Base-by-base conservation (phyloP, 2,888 invertebrate genomes). In the Xanthia togata region DNA sequence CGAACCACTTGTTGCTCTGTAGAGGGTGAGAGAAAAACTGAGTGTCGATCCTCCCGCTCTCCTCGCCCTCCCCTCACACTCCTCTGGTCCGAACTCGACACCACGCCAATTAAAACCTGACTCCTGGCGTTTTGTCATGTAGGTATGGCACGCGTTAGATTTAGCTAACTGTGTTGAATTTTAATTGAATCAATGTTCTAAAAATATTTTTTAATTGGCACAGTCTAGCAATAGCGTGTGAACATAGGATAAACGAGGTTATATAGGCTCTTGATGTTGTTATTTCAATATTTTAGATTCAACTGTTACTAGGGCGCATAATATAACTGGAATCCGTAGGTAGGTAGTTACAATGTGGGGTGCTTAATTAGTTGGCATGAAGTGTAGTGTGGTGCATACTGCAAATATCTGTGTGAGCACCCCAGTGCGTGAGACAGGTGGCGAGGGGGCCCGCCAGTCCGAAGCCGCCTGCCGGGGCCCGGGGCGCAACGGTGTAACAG, bases 71-170 rank as follows among this genome's bases (percentile, higher is more conserved):
- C 74, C 78, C 73, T 73, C 77, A 77, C 73, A 78, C 86, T 87
- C 78, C 80, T 87, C 85, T 88, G 89, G 83, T 84, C 88, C 88
- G 89, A 91, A 90, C 89, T 87, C 91, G 91, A 94, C 92, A 93
- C 92, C 91, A 90, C 88, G 93, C 93, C 94, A 95, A 95, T 96
- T 96, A 95, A 95, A 95, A 95, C 85, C 90, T 91, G 92, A 93
- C 94, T 94, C 90, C 91, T 93, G 91, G 92, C 93, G 89, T 89
- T 93, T 89, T 92, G 91, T 92, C 92, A 90, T 92, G 91, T 90
- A 87, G 84, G 87, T 83, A 81, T 82, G 85, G 85, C 86, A 89
- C 87, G 87, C 90, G 90, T 90, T 91, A 91, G 89, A 90, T 90
- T 89, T 91, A 85, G 90, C 86, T 88, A 86, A 85, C 82, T 82